A percentile compares a stretch with the other conserved stretches of the same genome.
Conservation (phyloP, 2,113 vertebrate species). For the Illadopsis cleaveri region DNA sequence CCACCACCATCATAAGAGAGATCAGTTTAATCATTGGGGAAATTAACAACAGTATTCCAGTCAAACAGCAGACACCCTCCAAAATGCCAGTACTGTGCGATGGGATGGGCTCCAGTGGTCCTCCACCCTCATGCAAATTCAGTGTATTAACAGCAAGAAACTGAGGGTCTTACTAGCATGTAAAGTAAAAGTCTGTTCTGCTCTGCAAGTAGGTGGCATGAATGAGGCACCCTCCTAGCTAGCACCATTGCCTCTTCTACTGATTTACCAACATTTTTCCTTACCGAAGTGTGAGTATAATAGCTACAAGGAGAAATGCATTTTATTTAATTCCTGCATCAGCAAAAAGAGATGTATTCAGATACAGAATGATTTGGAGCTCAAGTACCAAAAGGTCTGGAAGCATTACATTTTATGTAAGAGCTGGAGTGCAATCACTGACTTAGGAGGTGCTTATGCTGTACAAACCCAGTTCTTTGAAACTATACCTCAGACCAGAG, state of each 20-base stretch:
- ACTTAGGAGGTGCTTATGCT: not conserved
- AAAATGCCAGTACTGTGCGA: not conserved
- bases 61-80: not conserved
- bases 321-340: not conserved
- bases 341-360: not conserved
- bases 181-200: not conserved
- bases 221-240: not conserved
- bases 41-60: not conserved
- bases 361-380: not conserved
- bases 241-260: not conserved
- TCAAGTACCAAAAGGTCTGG: not conserved
- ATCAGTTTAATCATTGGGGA: not conserved
- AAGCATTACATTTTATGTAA: not conserved
- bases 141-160: not conserved
- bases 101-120: rapidly evolving
- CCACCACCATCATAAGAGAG: not conserved
- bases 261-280: not conserved
- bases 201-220: not conserved
- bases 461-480: not conserved
- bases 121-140: not conserved
- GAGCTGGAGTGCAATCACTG: not conserved
- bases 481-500: not conserved
- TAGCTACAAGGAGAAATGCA: not conserved
- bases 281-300: not conserved
- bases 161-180: not conserved